Evolutionary conservation across 2,888 invertebrate genomes (phyloP).

Genomic region (Ptychoptera albimana): DNA sequence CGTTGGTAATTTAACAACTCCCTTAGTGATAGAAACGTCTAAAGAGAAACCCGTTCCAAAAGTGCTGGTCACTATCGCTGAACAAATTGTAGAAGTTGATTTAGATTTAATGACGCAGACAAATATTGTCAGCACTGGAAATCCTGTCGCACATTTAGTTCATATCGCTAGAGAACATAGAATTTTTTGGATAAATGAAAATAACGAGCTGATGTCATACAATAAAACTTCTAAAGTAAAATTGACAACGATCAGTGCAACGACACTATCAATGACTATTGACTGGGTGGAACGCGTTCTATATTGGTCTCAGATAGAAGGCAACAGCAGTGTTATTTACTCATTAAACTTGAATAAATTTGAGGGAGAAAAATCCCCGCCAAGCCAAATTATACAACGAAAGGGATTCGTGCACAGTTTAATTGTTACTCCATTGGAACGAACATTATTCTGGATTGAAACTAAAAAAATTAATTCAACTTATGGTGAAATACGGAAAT

Average conservation of each 20-base stretch:
- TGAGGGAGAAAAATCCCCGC: slow-evolving; percentile 35
- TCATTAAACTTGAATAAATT: slow-evolving; percentile 48
- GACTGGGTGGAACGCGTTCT: slow-evolving; percentile 80
- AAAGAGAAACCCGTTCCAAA: slow-evolving; percentile 64
- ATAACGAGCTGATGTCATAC: slow-evolving; percentile 26
- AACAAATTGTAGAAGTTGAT: slow-evolving; percentile 59
- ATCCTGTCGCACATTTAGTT: slow-evolving; percentile 48
- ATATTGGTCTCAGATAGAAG: slow-evolving; percentile 58
- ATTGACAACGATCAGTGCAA: slow-evolving; percentile 39
- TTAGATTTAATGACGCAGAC: slow-evolving; percentile 51
- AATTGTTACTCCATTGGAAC: slow-evolving; percentile 59
- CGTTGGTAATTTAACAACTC: slow-evolving; percentile 50
- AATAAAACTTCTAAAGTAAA: slow-evolving; percentile 28
- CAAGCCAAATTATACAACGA: slow-evolving; percentile 37
- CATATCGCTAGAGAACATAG: slow-evolving; percentile 53
- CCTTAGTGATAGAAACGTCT: slow-evolving; percentile 47
- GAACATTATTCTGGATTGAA: slow-evolving; percentile 64
- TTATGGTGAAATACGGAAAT: slow-evolving; percentile 14
- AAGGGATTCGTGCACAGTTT: slow-evolving; percentile 45
- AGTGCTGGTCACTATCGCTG: slow-evolving; percentile 54
- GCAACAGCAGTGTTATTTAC: slow-evolving; percentile 40
- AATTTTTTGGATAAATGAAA: slow-evolving; percentile 63
- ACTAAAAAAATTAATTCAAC: slow-evolving; percentile 13
- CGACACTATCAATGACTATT: slow-evolving; percentile 50
- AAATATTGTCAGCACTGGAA: slow-evolving; percentile 44